Evolutionary conservation across 2,113 vertebrate genomes (phyloP), one percentile per base, ranked within the genome.

Genomic region (Bungarus multicinctus): DNA sequence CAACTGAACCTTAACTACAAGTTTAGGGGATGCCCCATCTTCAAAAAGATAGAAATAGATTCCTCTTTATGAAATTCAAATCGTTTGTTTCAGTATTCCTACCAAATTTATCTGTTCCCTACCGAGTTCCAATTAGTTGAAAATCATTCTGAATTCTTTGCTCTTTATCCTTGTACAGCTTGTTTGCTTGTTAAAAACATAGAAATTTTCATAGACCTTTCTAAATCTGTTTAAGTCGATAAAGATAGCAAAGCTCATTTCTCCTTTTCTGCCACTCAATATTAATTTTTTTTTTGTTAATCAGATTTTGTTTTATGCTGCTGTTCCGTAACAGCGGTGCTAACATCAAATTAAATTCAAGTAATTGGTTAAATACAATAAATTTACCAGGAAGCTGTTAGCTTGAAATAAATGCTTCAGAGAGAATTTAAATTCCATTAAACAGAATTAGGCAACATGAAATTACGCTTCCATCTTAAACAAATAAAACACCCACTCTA

Each of bases 101-200:
- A 94, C 64, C 69, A 89, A 87, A 86, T 96, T 69, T 23, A 91
- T 91, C 93, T 94, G 91, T 95, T 92, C 94, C 95, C 92, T 53
- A 93, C 91, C 96, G 93, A 96, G 87, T 85, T 93, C 93, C 90
- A 95, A 92, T 97, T 97, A 86, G 95, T 96, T 95, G 95, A 94
- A 95, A 95, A 86, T 81, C 91, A 93, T 93, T 81, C 89, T 90
- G 91, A 94, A 86, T 94, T 94, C 92, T 94, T 93, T 96, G 93
- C 91, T 93, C 93, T 93, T 91, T 96, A 1, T 85, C 23, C 39
- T 93, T 95, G 93, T 94, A 95, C 95, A 94, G 95, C 91, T 95
- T 96, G 88, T 96, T 96, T 96, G 94, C 95, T 92, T 97, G 92
- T 90, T 95, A 91, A 87, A 96, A 96, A 93, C 88, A 93, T 95